Evolutionary conservation across 2,888 invertebrate genomes (phyloP).

Genomic region (Seladonia tumulorum): DNA sequence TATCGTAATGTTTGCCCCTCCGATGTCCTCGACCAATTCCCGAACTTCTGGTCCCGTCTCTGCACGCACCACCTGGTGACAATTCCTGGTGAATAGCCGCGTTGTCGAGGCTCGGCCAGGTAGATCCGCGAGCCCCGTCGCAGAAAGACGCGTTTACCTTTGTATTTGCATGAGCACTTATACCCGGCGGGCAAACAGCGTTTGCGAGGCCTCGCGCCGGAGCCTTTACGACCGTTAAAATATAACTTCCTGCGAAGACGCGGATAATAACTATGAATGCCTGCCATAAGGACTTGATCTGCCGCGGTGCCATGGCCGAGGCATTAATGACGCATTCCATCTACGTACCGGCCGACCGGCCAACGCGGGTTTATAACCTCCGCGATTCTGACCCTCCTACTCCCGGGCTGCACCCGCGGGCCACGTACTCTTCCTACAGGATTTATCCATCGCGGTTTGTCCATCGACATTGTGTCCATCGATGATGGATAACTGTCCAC

Average conservation of each 20-base stretch:
- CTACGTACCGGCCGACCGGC: constrained; percentile 17
- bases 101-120: not conserved
- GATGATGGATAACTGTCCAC: constrained; percentile 8
- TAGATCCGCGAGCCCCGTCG: not conserved
- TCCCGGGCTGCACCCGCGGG: constrained; percentile 20
- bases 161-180: constrained; percentile 75
- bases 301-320: constrained; percentile 59
- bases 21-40: not conserved
- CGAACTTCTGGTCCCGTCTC: not conserved
- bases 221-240: constrained; percentile 76
- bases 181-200: constrained; percentile 61
- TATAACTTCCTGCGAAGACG: constrained; percentile 77
- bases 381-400: constrained; percentile 31
- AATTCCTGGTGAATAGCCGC: not conserved
- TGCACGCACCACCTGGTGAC: not conserved
- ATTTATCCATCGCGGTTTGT: constrained; percentile 19
- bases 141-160: constrained; percentile 67
- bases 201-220: constrained; percentile 46
- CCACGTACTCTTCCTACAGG: not conserved
- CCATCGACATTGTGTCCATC: not conserved
- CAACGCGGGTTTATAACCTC: constrained; percentile 51
- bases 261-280: constrained; percentile 78
- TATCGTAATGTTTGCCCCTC: too few species aligned
- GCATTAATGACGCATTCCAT: constrained; percentile 70
- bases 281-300: constrained; percentile 74